Conservation (phyloP, 1,140 invertebrate genomes). For the Bathynomus jamesi region DNA sequence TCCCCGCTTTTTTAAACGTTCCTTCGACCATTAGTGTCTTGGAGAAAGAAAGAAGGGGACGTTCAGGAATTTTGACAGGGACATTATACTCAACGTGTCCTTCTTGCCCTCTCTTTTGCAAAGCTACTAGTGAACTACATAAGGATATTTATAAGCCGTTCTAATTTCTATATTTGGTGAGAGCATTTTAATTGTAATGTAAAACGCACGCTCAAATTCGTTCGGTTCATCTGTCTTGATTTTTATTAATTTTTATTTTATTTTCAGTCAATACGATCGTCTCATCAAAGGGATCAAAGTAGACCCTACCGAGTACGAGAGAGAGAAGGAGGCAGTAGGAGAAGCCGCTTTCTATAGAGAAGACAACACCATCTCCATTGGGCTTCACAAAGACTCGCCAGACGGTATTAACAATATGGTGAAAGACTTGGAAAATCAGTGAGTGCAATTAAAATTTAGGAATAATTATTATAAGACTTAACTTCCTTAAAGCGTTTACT, state of each 20-base stretch:
- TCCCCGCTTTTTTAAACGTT: too few species aligned
- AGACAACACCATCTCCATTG: slow-evolving; percentile 81
- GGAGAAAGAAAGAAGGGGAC: too few species aligned
- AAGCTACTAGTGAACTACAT: too few species aligned
- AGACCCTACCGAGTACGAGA: slow-evolving; percentile 79
- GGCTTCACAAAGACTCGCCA: slow-evolving; percentile 75
- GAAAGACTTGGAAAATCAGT: slow-evolving; percentile 87
- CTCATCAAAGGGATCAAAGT: slow-evolving; percentile 81
- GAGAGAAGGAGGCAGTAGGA: slow-evolving; percentile 77
- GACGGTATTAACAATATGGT: slow-evolving; percentile 91
- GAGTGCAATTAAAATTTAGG: slow-evolving; percentile 42
- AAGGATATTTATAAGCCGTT: too few species aligned
- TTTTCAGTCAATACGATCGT: slow-evolving; percentile 71
- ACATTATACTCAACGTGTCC: too few species aligned
- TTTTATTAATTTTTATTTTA: background rate
- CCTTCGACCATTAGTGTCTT: too few species aligned
- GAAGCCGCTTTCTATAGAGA: slow-evolving; percentile 83
- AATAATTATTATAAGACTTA: background rate
- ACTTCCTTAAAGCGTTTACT: background rate
- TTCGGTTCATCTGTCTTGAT: too few species aligned
- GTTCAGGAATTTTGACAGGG: too few species aligned
- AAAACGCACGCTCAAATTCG: too few species aligned
- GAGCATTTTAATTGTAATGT: too few species aligned
- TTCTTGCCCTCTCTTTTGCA: too few species aligned
- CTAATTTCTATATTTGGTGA: too few species aligned